Conservation (phyloP, 92 coral and sea anemone genomes). For the Hydrozoanthus gracilis region DNA sequence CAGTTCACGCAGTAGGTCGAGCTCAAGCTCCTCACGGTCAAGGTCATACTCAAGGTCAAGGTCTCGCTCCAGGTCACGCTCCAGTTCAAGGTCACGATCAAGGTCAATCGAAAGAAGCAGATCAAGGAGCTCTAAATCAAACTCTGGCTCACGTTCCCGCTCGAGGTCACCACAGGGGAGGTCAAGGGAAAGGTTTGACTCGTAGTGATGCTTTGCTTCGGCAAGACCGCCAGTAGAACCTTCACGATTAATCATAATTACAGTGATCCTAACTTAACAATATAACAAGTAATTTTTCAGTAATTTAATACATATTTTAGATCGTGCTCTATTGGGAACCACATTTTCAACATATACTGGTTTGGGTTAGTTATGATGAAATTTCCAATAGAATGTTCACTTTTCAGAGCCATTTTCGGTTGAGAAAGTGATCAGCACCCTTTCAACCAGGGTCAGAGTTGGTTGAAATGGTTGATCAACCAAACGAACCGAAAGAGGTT, state of each 20-base stretch:
- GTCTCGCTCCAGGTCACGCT: constrained; percentile 66
- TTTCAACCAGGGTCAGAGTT: too few relatives aligned
- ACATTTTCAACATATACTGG: too few relatives aligned
- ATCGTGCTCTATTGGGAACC: too few relatives aligned
- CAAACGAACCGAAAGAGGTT: too few relatives aligned
- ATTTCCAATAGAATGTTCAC: too few relatives aligned
- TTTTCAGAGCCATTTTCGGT: too few relatives aligned
- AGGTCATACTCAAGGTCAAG: constrained; percentile 68
- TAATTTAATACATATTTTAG: too few relatives aligned
- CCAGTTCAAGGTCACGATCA: constrained; percentile 74
- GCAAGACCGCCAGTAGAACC: neutral
- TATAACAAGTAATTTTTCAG: neutral
- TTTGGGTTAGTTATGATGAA: too few relatives aligned
- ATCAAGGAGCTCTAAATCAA: constrained; percentile 57
- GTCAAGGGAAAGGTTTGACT: constrained; percentile 50
- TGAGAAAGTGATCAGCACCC: too few relatives aligned
- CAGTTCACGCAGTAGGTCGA: constrained; percentile 55
- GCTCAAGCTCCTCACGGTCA: constrained; percentile 55
- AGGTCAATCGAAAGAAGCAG: constrained; percentile 51
- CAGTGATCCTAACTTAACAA: neutral
- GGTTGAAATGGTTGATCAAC: too few relatives aligned
- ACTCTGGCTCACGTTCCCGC: constrained; percentile 59
- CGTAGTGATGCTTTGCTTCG: neutral
- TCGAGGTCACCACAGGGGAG: constrained; percentile 66
- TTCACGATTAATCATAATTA: neutral